Conservation (phyloP, 1,140 invertebrate species). For the Drosophila funebris region DNA sequence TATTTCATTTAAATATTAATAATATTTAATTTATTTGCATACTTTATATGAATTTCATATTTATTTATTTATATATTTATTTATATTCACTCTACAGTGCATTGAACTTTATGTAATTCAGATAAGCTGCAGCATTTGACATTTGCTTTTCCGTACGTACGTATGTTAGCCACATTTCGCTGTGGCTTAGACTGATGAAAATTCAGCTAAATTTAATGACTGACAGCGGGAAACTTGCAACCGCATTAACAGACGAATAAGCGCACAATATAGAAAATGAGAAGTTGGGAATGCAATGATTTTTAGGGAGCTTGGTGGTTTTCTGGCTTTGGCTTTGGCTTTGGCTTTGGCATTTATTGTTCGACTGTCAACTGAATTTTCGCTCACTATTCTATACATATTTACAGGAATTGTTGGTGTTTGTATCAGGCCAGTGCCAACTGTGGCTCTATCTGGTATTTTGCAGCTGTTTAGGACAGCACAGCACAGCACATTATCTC, state of each 20-base stretch:
- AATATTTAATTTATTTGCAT: not conserved
- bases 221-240: slow-evolving; percentile 23
- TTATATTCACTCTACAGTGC: not conserved
- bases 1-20: not conserved
- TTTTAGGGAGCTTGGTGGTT: slow-evolving; percentile 15
- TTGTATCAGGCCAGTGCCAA: slow-evolving; percentile 13
- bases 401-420: slow-evolving; percentile 39
- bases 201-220: slow-evolving; percentile 41
- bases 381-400: slow-evolving; percentile 30
- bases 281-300: slow-evolving; percentile 13
- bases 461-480: slow-evolving; percentile 48
- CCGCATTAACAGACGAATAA: slow-evolving; percentile 25
- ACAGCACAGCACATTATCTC: slow-evolving; percentile 47
- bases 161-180: slow-evolving; percentile 38
- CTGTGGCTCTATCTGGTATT: slow-evolving; percentile 22
- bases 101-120: slow-evolving; percentile 5
- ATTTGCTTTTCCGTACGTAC: slow-evolving; percentile 10
- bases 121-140: slow-evolving; percentile 20
- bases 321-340: slow-evolving; percentile 19
- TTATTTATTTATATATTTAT: not conserved
- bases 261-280: not conserved
- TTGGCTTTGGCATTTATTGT: slow-evolving; percentile 40
- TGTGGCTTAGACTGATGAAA: slow-evolving; percentile 17
- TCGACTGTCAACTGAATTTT: slow-evolving; percentile 27
- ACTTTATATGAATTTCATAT: not conserved